Evolutionary conservation across 2,888 invertebrate species (phyloP).

Genomic region (Cheilosia vernalis): DNA sequence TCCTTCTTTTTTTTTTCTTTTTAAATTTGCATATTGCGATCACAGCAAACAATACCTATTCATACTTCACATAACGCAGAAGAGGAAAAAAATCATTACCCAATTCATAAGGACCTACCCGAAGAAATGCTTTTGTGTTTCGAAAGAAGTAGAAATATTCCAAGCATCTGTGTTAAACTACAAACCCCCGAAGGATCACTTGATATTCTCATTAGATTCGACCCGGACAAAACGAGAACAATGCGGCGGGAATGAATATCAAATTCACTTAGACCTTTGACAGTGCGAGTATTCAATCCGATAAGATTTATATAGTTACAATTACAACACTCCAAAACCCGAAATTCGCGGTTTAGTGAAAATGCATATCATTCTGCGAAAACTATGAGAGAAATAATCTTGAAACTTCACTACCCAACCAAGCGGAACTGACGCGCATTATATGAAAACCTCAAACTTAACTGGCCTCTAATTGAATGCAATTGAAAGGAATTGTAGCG

Average conservation of each 20-base stretch:
- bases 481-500: constrained; percentile 67
- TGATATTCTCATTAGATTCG: constrained; percentile 64
- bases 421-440: constrained; percentile 53
- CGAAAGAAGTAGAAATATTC: constrained; percentile 21
- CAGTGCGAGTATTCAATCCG: constrained; percentile 29
- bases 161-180: constrained; percentile 56
- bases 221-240: constrained; percentile 43
- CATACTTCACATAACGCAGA: constrained; percentile 40
- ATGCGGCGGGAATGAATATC: constrained; percentile 50
- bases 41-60: constrained; percentile 43
- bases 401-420: constrained; percentile 55
- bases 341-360: constrained; percentile 62
- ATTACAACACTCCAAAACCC: constrained; percentile 56
- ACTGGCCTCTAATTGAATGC: constrained; percentile 71
- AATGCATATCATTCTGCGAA: constrained; percentile 49
- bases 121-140: constrained; percentile 51
- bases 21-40: constrained; percentile 67
- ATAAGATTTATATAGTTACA: constrained; percentile 23
- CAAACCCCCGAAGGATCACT: constrained; percentile 68
- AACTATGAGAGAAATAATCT: constrained; percentile 14
- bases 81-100: constrained; percentile 30
- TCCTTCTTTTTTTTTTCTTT: constrained; percentile 1
- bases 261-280: constrained; percentile 27
- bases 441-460: constrained; percentile 63
- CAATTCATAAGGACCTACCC: constrained; percentile 64